These are phyloP conservation scores for Leptothorax acervorum DNA, from an alignment of 2,888 invertebrate species.

Conservation along the genomic window DNA sequence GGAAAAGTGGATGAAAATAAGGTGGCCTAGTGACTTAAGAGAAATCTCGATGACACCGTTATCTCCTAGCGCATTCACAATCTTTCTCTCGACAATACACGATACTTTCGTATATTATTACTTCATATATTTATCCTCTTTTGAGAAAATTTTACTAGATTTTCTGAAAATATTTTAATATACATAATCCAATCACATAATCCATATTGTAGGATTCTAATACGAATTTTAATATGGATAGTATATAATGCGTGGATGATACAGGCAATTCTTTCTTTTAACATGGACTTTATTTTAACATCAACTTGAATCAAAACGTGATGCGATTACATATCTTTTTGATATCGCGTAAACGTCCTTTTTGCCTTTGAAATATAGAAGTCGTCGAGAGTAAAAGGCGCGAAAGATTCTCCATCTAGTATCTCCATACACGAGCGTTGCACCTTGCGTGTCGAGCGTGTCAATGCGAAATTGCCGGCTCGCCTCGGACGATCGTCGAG, in stretches of 20 bases:
- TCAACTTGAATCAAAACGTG: neutral
- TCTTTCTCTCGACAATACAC: constrained; percentile 1
- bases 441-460: constrained; percentile 60
- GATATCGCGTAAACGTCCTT: neutral
- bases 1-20: constrained; percentile 61
- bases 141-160: neutral
- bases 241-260: neutral
- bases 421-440: neutral
- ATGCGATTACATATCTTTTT: constrained; percentile 6
- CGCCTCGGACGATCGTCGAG: constrained; percentile 50
- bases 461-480: constrained; percentile 59
- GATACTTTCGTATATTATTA: neutral
- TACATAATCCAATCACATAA: neutral
- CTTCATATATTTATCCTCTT: neutral
- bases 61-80: constrained; percentile 14
- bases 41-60: constrained; percentile 61
- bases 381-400: constrained; percentile 22
- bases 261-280: neutral
- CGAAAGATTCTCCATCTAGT: constrained; percentile 1
- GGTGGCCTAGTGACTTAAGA: constrained; percentile 56
- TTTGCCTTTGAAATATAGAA: constrained; percentile 15
- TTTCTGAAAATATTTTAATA: neutral
- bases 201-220: neutral
- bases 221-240: neutral
- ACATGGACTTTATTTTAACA: neutral